Percentiles rank a stretch among this genome's conserved stretches.
Conservation (phyloP, 2,888 invertebrate genomes). For the Marronus borbonicus region DNA sequence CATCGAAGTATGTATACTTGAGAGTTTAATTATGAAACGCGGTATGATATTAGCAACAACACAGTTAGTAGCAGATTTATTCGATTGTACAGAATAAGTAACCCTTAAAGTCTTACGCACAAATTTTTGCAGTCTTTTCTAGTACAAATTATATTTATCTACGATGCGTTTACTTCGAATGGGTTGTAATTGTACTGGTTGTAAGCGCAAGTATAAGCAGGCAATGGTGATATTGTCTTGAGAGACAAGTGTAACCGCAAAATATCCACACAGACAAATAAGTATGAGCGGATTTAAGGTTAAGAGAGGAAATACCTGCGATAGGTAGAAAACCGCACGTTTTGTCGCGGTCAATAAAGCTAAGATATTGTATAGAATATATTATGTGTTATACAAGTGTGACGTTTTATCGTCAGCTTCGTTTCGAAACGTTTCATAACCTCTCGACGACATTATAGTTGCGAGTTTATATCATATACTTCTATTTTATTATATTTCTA, state of each 20-base stretch:
- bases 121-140: too few relatives aligned
- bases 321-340: constrained; percentile 45
- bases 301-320: constrained; percentile 40
- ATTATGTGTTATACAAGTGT: background rate
- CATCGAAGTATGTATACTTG: too few relatives aligned
- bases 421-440: background rate
- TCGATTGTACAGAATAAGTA: too few relatives aligned
- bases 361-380: constrained; percentile 14
- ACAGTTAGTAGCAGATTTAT: too few relatives aligned
- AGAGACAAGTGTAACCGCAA: constrained; percentile 14
- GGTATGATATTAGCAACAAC: too few relatives aligned
- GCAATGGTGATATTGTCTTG: background rate
- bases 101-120: too few relatives aligned
- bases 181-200: too few relatives aligned
- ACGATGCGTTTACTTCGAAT: too few relatives aligned
- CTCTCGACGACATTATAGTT: background rate
- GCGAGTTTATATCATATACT: too few relatives aligned
- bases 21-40: too few relatives aligned
- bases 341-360: constrained; percentile 30
- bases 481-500: too few relatives aligned
- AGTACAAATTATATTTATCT: too few relatives aligned
- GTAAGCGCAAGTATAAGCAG: background rate
- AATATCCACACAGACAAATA: constrained; percentile 27
- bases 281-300: constrained; percentile 30
- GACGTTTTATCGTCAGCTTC: background rate